These are phyloP conservation scores for Lanius collurio DNA, from an alignment of 2,113 vertebrate species.

Conservation along the genomic window DNA sequence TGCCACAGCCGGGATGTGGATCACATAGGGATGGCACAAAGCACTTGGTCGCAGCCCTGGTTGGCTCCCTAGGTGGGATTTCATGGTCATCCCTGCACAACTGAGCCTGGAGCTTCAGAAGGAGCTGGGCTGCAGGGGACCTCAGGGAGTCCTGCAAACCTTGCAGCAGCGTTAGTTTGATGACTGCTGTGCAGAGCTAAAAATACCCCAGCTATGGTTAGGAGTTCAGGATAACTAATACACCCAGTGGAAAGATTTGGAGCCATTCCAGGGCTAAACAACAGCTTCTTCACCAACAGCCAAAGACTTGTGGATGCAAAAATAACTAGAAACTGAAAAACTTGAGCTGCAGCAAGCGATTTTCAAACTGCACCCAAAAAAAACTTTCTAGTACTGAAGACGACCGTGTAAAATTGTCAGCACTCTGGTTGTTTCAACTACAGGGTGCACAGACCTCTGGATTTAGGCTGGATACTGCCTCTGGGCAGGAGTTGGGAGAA, in stretches of 20 bases:
- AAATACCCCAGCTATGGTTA: not conserved
- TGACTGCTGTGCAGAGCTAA: not conserved
- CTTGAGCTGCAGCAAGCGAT: not conserved
- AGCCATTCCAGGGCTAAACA: constrained; percentile 15
- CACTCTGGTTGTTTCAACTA: constrained; percentile 22
- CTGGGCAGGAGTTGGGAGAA: not conserved
- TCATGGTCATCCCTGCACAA: not conserved
- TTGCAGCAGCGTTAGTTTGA: not conserved
- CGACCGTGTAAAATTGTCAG: not conserved
- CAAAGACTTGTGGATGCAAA: constrained; percentile 37
- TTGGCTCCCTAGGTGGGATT: not conserved
- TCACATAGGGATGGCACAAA: not conserved
- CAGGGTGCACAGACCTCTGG: constrained; percentile 8
- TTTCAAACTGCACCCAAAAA: constrained; percentile 3
- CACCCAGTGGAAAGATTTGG: constrained; percentile 32
- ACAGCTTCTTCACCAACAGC: constrained; percentile 50
- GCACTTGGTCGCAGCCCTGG: not conserved
- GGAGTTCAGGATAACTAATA: constrained; percentile 53
- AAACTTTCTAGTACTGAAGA: constrained; percentile 1
- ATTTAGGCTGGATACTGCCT: not conserved
- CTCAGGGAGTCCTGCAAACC: not conserved
- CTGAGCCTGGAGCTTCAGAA: not conserved
- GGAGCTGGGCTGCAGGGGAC: not conserved
- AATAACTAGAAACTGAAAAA: constrained; percentile 45
- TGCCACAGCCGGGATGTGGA: not conserved